Base-by-base conservation (phyloP, 2,113 vertebrate genomes). In the Nesogale talazaci region DNA sequence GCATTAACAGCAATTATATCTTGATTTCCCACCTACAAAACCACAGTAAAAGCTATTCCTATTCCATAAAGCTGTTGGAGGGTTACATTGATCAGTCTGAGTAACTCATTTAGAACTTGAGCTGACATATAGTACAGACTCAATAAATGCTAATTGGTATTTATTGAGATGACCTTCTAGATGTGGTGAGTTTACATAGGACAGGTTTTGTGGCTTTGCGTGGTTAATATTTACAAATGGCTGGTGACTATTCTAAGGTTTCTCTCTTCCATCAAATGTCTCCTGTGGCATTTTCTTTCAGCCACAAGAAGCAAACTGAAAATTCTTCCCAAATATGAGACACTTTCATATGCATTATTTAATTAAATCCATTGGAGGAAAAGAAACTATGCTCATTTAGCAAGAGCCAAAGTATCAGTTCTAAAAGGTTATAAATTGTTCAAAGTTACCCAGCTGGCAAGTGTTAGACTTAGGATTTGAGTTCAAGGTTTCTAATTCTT, bases 341-440 rank as follows among this genome's bases (percentile, higher is more conserved):
- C 52, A 34, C 86, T 72, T 77, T 63, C 74, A 61, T n/a, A 36
- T 0, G 23, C 29, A 67, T 46, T 86, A 74, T 52, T 79, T 93
- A 63, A 79, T 92, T 88, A 75, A 80, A 76, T 40, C 56, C 34
- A 76, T 80, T 19, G 46, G 87, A 61, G 83, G 40, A 59, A 67
- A 86, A 92, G 92, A 67, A 65, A 29, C 14, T 56, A 86, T 89
- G 61, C 46, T 83, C 42, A 57, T n/a, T 84, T 87, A 38, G 61
- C 31, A 63, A 85, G 88, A 52, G 76, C 65, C 77, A 63, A 90
- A 88, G 42, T 67, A 69, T 31, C 88, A 27, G 65, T 90, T 89
- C 78, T 75, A 89, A 87, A 56, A 93, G 72, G 12, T 78, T 52
- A 67, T 77, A 83, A 92, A 94, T 72, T 88, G 59, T 85, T 88